Evolutionary conservation across 2,888 invertebrate species (phyloP).

Genomic region (Epistrophella euchroma): DNA sequence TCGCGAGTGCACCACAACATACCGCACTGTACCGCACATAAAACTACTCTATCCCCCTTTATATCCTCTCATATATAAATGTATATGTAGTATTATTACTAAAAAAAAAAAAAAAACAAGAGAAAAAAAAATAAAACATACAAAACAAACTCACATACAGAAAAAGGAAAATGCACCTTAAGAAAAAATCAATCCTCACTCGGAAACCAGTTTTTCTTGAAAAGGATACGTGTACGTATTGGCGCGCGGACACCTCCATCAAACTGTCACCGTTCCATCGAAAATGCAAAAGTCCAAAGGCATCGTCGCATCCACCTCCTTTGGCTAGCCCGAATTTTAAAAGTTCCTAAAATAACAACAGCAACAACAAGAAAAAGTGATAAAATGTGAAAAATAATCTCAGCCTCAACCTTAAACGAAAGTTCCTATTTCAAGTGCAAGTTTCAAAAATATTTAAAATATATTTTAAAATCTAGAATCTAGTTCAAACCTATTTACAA

Average conservation of each 20-base stretch:
- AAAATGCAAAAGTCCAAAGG: constrained; percentile 67
- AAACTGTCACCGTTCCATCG: constrained; percentile 60
- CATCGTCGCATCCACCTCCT: constrained; percentile 50
- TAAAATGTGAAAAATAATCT: constrained; percentile 68
- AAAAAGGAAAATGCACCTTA: constrained; percentile 78
- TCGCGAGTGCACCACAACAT: constrained; percentile 60
- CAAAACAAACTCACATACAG: constrained; percentile 73
- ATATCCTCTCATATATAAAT: constrained; percentile 45
- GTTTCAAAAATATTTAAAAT: constrained; percentile 39
- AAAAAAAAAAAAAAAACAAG: constrained; percentile 58
- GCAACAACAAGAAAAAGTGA: constrained; percentile 61
- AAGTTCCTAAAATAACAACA: constrained; percentile 72
- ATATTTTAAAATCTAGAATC: constrained; percentile 19
- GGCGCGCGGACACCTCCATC: constrained; percentile 69
- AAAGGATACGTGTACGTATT: constrained; percentile 76
- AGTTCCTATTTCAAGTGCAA: constrained; percentile 77
- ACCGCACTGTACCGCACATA: constrained; percentile 63
- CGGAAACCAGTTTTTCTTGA: constrained; percentile 74
- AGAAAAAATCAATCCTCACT: constrained; percentile 81
- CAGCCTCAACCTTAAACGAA: constrained; percentile 77
- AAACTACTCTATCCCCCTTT: constrained; percentile 35
- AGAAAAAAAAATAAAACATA: constrained; percentile 62
- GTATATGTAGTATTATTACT: constrained; percentile 73
- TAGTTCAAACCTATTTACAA: constrained; percentile 60
- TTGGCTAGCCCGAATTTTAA: constrained; percentile 43